Evolutionary conservation across 2,113 vertebrate genomes (phyloP).

Genomic region (Dascyllus trimaculatus): DNA sequence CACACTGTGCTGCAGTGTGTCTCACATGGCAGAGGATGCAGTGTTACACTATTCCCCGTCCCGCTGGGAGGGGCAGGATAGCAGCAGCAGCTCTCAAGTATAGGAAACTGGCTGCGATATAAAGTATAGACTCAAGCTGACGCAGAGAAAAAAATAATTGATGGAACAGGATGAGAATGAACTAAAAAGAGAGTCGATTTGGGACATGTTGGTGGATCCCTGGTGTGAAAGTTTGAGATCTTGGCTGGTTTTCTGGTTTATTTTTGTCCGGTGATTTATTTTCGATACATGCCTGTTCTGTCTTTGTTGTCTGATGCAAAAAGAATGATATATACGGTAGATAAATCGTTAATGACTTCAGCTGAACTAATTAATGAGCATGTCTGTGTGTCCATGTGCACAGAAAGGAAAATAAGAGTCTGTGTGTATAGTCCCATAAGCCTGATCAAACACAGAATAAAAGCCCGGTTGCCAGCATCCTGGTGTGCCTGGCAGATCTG

Average conservation of each 20-base stretch:
- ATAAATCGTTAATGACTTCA: constrained; percentile 10
- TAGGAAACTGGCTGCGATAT: constrained; percentile 37
- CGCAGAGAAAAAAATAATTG: constrained; percentile 12
- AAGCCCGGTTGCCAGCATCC: constrained; percentile 42
- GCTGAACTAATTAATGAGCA: constrained; percentile 44
- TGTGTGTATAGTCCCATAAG: constrained; percentile 26
- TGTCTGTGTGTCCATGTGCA: constrained; percentile 29
- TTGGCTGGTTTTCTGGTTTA: constrained; percentile 44
- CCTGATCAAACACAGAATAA: constrained; percentile 64
- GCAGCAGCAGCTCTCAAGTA: constrained; percentile 37
- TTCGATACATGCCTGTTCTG: constrained; percentile 1
- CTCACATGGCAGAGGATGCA: constrained; percentile 56
- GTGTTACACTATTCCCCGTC: constrained; percentile 29
- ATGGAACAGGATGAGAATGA: constrained; percentile 44
- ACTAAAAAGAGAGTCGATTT: neutral
- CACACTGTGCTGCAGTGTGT: constrained; percentile 64
- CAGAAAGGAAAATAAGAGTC: neutral
- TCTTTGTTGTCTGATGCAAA: constrained; percentile 41
- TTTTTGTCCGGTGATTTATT: constrained; percentile 40
- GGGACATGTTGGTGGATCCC: constrained; percentile 21
- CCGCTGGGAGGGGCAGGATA: constrained; percentile 45
- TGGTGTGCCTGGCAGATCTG: constrained; percentile 36
- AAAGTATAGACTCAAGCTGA: constrained; percentile 21
- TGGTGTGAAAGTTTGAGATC: constrained; percentile 45
- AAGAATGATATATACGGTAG: constrained; percentile 9